Percentiles rank a stretch among this genome's conserved stretches.
These are phyloP conservation scores for Latrodectus geometricus DNA, from an alignment of 1,140 invertebrate genomes.

Conservation along the genomic window DNA sequence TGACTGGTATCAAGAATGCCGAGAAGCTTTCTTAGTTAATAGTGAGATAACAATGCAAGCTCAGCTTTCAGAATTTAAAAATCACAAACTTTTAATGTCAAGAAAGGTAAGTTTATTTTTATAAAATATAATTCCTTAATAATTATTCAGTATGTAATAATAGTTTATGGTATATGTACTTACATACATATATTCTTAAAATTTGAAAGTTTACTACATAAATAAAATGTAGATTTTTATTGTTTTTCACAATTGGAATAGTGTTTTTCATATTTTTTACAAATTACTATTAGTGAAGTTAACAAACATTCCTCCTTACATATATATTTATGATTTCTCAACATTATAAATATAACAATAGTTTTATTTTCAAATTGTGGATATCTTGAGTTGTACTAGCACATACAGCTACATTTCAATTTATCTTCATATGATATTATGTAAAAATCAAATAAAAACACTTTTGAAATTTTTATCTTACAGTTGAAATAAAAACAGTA, in stretches of 20 bases:
- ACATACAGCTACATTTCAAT: no score
- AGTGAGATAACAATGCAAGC: constrained; percentile 87
- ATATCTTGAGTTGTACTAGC: no score
- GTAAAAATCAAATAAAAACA: no score
- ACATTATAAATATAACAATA: no score
- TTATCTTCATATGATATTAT: no score
- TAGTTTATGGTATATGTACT: not conserved
- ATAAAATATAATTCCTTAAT: not conserved
- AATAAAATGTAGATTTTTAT: not conserved
- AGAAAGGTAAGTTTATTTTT: constrained; percentile 71
- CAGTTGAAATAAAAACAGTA: no score
- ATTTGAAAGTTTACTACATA: not conserved
- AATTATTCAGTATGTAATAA: not conserved
- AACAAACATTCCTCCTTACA: no score
- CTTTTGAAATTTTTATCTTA: no score
- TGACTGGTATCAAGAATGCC: constrained; percentile 83
- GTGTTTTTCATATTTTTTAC: not conserved
- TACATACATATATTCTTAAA: not conserved
- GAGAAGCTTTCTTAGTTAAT: constrained; percentile 89
- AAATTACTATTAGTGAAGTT: not conserved
- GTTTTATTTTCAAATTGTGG: no score
- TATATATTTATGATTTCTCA: no score
- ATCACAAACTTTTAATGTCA: constrained; percentile 89
- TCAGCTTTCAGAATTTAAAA: constrained; percentile 91
- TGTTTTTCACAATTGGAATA: not conserved